Evolutionary conservation across 1,140 invertebrate genomes (phyloP).

Genomic region (Panagrolaimus sp.): DNA sequence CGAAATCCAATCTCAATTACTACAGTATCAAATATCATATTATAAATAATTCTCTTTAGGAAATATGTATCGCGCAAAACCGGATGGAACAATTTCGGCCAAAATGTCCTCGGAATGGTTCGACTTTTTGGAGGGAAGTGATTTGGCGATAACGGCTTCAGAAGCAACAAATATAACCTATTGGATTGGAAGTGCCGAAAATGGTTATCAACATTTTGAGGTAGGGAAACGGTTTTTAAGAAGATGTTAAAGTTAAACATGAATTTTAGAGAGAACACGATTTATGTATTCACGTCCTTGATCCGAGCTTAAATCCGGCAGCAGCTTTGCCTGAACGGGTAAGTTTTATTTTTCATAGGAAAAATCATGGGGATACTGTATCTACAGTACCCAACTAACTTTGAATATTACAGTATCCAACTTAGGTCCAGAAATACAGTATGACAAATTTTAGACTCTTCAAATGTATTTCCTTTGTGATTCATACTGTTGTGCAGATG

Average conservation of each 20-base stretch:
- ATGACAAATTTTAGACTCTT: background rate
- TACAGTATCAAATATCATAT: too few relatives aligned
- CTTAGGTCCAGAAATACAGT: too few relatives aligned
- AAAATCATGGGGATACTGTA: too few relatives aligned
- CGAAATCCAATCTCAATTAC: too few relatives aligned
- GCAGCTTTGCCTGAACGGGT: background rate
- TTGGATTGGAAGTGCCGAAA: background rate
- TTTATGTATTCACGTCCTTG: background rate
- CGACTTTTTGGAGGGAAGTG: background rate
- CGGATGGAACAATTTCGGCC: background rate
- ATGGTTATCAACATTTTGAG: too few relatives aligned
- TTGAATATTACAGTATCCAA: background rate
- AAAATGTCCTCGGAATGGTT: background rate
- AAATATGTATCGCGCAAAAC: slow-evolving; percentile 9
- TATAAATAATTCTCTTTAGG: background rate
- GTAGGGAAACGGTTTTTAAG: too few relatives aligned
- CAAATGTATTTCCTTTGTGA: slow-evolving; percentile 1
- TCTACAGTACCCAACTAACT: too few relatives aligned
- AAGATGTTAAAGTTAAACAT: background rate
- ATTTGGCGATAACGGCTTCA: background rate
- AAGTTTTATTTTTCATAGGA: too few relatives aligned
- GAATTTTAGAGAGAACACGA: background rate
- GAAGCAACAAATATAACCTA: slow-evolving; percentile 1
- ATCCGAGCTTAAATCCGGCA: background rate
- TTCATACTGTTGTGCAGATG: slow-evolving; percentile 6